Evolutionary conservation across 2,888 invertebrate species (phyloP).

Genomic region (Mesopsocus fuscifrons): DNA sequence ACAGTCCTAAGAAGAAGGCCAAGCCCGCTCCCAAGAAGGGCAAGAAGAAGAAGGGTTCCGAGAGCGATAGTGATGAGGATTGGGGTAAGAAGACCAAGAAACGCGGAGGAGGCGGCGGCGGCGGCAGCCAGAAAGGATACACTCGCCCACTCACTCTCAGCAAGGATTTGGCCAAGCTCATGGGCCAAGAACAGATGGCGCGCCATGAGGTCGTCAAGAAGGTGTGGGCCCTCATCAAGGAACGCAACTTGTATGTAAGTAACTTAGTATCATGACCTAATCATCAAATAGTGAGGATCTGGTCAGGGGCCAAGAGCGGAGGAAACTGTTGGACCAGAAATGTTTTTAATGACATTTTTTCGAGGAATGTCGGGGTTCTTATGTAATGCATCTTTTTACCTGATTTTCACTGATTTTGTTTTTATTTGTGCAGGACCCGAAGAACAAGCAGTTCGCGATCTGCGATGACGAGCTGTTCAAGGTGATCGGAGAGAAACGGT

Average conservation of each 20-base stretch:
- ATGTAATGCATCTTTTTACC: too few species aligned
- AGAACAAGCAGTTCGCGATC: conserved; percentile 86
- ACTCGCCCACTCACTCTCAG: conserved; percentile 69
- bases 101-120: conserved; percentile 24
- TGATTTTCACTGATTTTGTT: too few species aligned
- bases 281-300: background rate
- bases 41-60: conserved; percentile 41
- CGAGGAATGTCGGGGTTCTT: too few species aligned
- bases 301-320: background rate
- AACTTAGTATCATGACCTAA: background rate
- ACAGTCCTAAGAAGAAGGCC: conserved; percentile 17
- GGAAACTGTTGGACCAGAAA: background rate
- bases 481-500: conserved; percentile 75
- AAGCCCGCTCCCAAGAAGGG: conserved; percentile 32
- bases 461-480: conserved; percentile 79
- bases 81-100: conserved; percentile 40
- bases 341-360: conserved; percentile 12
- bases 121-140: conserved; percentile 39
- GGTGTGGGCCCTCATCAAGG: conserved; percentile 79
- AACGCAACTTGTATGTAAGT: conserved; percentile 55
- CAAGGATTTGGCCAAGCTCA: conserved; percentile 62
- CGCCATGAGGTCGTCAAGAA: conserved; percentile 81
- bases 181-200: conserved; percentile 68
- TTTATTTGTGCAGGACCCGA: conserved; percentile 56
- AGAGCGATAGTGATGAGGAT: conserved; percentile 47